Evolutionary conservation across 2,797 vertebrate genomes (phyloP).

Genomic region (Coregonus ussuriensis): DNA sequence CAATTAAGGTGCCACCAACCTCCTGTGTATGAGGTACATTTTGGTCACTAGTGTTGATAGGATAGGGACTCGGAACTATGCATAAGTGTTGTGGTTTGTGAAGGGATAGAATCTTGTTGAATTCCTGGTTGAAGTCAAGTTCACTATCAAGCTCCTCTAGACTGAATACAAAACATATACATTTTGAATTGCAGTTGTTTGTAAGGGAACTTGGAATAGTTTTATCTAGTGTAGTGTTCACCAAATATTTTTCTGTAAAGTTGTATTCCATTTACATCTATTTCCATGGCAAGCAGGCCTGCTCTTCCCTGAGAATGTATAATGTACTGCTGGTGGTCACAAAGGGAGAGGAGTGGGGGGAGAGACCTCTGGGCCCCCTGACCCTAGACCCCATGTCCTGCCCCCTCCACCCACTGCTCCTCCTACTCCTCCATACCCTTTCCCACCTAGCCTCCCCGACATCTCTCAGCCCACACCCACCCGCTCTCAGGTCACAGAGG

Average conservation of each 20-base stretch:
- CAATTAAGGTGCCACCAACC: too few relatives aligned
- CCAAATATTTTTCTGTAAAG: neutral
- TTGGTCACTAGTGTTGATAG: neutral
- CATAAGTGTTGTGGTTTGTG: neutral
- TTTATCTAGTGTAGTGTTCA: neutral
- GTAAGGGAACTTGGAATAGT: neutral
- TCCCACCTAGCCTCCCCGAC: neutral
- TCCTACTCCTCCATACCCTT: neutral
- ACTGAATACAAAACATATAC: neutral
- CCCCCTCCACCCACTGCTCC: neutral
- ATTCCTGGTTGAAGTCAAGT: neutral
- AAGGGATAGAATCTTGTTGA: neutral
- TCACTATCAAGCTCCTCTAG: neutral
- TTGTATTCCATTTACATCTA: constrained; percentile 14
- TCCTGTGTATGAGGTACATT: too few relatives aligned
- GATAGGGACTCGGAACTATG: neutral
- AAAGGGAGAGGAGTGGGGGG: neutral
- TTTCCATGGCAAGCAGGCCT: constrained; percentile 17
- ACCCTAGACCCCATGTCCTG: neutral
- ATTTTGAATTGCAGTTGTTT: neutral
- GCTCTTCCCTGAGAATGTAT: constrained; percentile 10
- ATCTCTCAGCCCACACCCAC: neutral
- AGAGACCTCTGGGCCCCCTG: neutral
- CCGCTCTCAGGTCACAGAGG: neutral
- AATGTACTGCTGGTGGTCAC: constrained; percentile 6